These are phyloP conservation scores for Amyelois transitella DNA, from an alignment of 1,140 invertebrate species.

Conservation along the genomic window DNA sequence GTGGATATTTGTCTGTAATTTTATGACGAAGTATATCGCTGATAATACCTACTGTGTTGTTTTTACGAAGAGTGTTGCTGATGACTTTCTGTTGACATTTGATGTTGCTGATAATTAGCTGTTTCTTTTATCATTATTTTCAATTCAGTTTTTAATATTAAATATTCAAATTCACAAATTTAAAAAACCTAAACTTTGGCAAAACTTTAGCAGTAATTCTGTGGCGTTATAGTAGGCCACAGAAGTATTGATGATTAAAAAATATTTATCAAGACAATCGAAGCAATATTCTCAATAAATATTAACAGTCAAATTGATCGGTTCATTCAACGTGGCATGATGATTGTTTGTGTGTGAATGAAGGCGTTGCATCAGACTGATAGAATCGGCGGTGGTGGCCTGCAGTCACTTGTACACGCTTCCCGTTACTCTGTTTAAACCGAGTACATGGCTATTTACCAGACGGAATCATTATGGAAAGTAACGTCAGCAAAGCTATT, in stretches of 20 bases:
- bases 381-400: slow-evolving; percentile 10
- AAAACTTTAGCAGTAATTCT: too few species aligned
- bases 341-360: slow-evolving; percentile 30
- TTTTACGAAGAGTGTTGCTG: too few species aligned
- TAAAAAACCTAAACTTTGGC: too few species aligned
- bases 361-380: slow-evolving; percentile 25
- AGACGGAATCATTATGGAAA: slow-evolving; percentile 3
- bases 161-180: too few species aligned
- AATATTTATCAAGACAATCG: neutral
- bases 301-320: neutral
- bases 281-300: neutral
- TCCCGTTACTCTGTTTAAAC: slow-evolving; percentile 52
- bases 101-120: too few species aligned
- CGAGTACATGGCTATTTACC: slow-evolving; percentile 37
- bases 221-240: too few species aligned
- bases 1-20: too few species aligned
- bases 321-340: slow-evolving; percentile 3
- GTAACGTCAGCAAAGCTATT: slow-evolving; percentile 20
- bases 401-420: slow-evolving; percentile 23
- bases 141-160: too few species aligned
- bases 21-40: too few species aligned
- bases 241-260: neutral
- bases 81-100: too few species aligned
- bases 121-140: too few species aligned
- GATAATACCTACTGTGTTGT: too few species aligned